These are phyloP conservation scores for Enteromius paludinosus DNA, from an alignment of 2,797 vertebrate genomes.

Conservation along the genomic window DNA sequence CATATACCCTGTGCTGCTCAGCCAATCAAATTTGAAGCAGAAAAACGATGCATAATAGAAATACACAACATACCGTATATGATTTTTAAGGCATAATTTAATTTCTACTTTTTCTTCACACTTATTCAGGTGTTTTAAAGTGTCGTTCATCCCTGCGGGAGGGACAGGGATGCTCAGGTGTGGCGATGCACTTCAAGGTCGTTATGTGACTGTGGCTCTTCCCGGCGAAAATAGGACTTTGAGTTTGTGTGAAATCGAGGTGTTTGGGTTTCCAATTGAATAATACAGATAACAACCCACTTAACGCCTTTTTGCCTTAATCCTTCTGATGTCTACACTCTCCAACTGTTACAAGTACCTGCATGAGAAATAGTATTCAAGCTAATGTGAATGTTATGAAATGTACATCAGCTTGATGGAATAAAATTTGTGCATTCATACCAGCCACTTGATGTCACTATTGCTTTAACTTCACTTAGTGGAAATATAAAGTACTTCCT, in stretches of 20 bases:
- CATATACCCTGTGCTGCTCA: background rate
- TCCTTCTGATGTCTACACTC: background rate
- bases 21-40: background rate
- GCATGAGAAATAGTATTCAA: background rate
- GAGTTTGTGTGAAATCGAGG: conserved; percentile 38
- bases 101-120: background rate
- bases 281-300: background rate
- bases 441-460: conserved; percentile 34
- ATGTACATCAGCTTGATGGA: background rate
- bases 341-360: background rate
- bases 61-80: background rate
- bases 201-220: conserved; percentile 26
- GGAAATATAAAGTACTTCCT: background rate
- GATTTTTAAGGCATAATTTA: background rate
- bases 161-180: background rate
- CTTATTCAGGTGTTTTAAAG: conserved; percentile 13
- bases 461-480: conserved; percentile 29
- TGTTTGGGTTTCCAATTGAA: background rate
- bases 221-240: conserved; percentile 17
- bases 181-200: background rate
- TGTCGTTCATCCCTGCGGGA: conserved; percentile 34
- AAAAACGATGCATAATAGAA: background rate
- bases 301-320: background rate
- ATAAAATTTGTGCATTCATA: background rate
- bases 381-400: background rate